Percentiles rank a stretch among this genome's conserved stretches.
These are phyloP conservation scores for Mesorhabditis spiculigera DNA, from an alignment of 2,888 invertebrate species.

Conservation along the genomic window DNA sequence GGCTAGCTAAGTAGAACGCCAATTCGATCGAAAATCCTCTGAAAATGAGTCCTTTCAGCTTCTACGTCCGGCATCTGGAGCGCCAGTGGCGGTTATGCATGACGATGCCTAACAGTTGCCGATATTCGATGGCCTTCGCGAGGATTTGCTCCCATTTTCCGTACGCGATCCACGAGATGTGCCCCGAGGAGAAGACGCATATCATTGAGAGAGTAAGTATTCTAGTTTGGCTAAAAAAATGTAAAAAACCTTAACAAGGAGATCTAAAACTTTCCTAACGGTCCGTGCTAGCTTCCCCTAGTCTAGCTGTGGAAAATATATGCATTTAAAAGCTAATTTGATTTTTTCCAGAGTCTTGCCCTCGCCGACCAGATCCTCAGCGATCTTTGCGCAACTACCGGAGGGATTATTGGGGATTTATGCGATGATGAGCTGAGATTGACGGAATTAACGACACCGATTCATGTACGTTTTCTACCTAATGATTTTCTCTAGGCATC, in stretches of 20 bases:
- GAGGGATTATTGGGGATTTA: slow-evolving; percentile 95
- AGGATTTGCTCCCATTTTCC: slow-evolving; percentile 96
- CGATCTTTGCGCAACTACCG: slow-evolving; percentile 97
- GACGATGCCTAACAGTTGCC: slow-evolving; percentile 80
- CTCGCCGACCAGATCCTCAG: slow-evolving; percentile 95
- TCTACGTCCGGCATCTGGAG: slow-evolving; percentile 49
- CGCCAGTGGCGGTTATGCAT: slow-evolving; percentile 95
- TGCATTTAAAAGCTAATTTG: neutral
- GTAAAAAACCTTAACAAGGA: slow-evolving; percentile 53
- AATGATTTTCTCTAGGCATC: neutral
- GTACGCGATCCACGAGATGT: slow-evolving; percentile 93
- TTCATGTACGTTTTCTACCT: slow-evolving; percentile 15
- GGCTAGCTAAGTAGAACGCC: neutral
- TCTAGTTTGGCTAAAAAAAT: slow-evolving; percentile 29
- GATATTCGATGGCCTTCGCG: slow-evolving; percentile 95
- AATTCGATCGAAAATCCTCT: neutral
- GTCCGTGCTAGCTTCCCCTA: neutral
- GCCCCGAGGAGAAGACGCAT: slow-evolving; percentile 78
- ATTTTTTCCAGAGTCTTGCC: slow-evolving; percentile 66
- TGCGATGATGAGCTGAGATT: slow-evolving; percentile 97
- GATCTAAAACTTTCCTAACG: neutral
- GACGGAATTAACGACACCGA: slow-evolving; percentile 72
- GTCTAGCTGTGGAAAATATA: neutral
- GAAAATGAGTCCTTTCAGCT: slow-evolving; percentile 66
- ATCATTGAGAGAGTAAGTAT: slow-evolving; percentile 36